Conservation (phyloP, 1,140 invertebrate genomes). For the Pseudomyrmex sp. region DNA sequence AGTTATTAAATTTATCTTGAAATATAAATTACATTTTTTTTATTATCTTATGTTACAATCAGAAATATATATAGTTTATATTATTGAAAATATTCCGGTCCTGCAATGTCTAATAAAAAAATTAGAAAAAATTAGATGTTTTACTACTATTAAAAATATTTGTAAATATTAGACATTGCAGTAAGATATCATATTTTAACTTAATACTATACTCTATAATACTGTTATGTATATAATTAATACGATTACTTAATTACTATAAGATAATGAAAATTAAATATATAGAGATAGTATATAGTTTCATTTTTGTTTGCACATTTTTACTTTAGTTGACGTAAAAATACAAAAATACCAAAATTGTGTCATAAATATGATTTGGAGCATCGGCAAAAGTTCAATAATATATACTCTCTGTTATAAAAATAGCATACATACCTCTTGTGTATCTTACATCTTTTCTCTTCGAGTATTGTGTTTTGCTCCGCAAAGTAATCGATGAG, state of each 20-base stretch:
- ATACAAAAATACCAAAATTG: constrained; percentile 1
- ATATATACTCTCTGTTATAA: constrained; percentile 9
- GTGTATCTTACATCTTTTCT: constrained; percentile 3
- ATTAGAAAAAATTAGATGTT: too few relatives aligned
- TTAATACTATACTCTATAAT: background rate
- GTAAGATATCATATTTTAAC: background rate
- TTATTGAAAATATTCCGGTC: too few relatives aligned
- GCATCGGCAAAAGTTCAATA: constrained; percentile 7
- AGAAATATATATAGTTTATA: too few relatives aligned
- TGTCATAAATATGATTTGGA: constrained; percentile 27
- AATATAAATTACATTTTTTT: background rate
- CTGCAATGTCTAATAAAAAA: too few relatives aligned
- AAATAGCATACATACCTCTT: constrained; percentile 12
- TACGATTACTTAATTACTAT: too few relatives aligned
- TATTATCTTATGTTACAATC: too few relatives aligned
- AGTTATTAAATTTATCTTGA: background rate
- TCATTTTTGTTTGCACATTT: background rate
- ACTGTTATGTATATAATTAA: background rate
- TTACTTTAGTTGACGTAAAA: background rate
- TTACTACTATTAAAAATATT: too few relatives aligned
- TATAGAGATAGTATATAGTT: background rate
- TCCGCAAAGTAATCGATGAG: constrained; percentile 20
- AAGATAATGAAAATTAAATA: background rate
- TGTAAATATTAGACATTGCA: too few relatives aligned
- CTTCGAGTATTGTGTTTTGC: background rate